Conservation (phyloP, 2,888 invertebrate genomes). For the Parnassius apollo region DNA sequence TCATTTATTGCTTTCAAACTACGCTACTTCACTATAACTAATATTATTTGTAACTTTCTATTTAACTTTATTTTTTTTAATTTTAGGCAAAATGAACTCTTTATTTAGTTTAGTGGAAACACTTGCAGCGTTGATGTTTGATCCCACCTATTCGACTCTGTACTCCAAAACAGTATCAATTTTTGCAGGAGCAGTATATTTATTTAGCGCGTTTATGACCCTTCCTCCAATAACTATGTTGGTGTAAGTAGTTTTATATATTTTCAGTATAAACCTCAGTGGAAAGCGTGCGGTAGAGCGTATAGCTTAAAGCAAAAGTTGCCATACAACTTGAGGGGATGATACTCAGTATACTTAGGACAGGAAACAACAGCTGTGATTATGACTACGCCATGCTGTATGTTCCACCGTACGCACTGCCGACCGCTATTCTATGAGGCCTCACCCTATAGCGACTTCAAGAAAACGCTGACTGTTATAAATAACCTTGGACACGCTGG, state of each 20-base stretch:
- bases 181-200: conserved; percentile 60
- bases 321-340: too few species aligned
- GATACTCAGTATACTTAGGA: too few species aligned
- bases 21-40: background rate
- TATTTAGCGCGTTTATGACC: conserved; percentile 63
- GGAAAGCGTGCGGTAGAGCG: too few species aligned
- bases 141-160: conserved; percentile 63
- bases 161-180: conserved; percentile 53
- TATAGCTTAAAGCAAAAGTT: too few species aligned
- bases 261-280: background rate
- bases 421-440: too few species aligned
- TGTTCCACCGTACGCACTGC: too few species aligned
- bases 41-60: background rate
- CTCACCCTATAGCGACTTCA: too few species aligned
- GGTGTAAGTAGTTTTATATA: conserved; percentile 48
- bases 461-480: too few species aligned
- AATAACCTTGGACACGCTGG: too few species aligned
- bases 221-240: conserved; percentile 58
- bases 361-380: too few species aligned
- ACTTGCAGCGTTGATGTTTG: conserved; percentile 64
- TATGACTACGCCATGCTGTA: too few species aligned
- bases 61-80: conserved; percentile 1
- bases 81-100: conserved; percentile 71
- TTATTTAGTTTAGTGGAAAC: conserved; percentile 72
- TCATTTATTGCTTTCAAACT: too few species aligned